A percentile compares a stretch with the other conserved stretches of the same genome.
Conservation (phyloP, 2,797 vertebrate species). For the Eurystomus glaucurus region DNA sequence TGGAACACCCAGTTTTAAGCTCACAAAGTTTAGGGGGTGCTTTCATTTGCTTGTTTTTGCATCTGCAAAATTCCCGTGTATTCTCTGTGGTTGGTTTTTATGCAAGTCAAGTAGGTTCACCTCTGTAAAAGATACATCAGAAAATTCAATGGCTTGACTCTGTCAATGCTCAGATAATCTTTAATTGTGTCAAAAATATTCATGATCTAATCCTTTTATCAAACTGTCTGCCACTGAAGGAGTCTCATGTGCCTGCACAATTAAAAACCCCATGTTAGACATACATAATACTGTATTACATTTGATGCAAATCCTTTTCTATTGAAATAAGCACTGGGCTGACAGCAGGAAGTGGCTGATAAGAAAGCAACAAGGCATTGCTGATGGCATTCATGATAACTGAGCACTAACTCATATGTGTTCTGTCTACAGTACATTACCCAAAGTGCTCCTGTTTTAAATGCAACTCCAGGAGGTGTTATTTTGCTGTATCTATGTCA, state of each 20-base stretch:
- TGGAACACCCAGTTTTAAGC: background rate
- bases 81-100: background rate
- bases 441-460: slow-evolving; percentile 75
- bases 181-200: slow-evolving; percentile 88
- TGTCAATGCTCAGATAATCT: slow-evolving; percentile 72
- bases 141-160: slow-evolving; percentile 65
- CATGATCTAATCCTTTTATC: slow-evolving; percentile 89
- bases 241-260: slow-evolving; percentile 87
- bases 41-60: background rate
- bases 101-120: slow-evolving; percentile 71
- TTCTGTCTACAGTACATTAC: slow-evolving; percentile 76
- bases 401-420: slow-evolving; percentile 79
- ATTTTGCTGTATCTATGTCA: slow-evolving; percentile 60
- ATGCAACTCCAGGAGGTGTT: slow-evolving; percentile 66
- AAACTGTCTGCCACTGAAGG: slow-evolving; percentile 87
- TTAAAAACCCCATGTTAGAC: slow-evolving; percentile 85
- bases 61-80: background rate
- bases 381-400: slow-evolving; percentile 88
- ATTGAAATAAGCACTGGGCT: slow-evolving; percentile 85
- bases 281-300: slow-evolving; percentile 82
- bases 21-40: background rate
- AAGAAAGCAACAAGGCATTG: slow-evolving; percentile 89
- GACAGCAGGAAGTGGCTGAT: slow-evolving; percentile 87
- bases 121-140: slow-evolving; percentile 33
- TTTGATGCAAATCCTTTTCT: slow-evolving; percentile 89